Evolutionary conservation across 1,140 invertebrate species (phyloP).

Genomic region (Calliphora vicina): DNA sequence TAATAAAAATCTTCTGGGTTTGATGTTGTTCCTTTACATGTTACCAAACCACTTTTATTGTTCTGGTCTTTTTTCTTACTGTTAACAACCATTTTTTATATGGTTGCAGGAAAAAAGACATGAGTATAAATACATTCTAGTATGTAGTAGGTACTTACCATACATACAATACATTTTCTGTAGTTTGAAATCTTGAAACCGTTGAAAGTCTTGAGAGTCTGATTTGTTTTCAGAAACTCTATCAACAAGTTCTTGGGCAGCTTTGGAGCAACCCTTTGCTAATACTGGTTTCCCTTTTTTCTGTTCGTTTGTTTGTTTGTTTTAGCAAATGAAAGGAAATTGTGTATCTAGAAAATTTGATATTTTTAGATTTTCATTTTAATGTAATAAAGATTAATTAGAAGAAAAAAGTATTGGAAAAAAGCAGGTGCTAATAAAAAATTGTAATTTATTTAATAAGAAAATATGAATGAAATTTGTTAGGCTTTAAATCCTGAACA

Average conservation of each 20-base stretch:
- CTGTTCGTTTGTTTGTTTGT: background rate
- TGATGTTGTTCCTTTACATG: background rate
- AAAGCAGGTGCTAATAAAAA: background rate
- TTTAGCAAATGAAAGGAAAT: constrained; percentile 3
- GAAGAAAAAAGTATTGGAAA: background rate
- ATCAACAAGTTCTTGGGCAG: background rate
- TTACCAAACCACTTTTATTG: constrained; percentile 32
- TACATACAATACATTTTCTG: background rate
- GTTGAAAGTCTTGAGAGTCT: constrained; percentile 21
- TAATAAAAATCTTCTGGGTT: background rate
- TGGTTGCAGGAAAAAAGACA: background rate
- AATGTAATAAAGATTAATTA: background rate
- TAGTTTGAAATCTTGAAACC: background rate
- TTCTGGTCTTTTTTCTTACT: background rate
- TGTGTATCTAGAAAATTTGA: background rate
- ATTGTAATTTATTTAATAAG: background rate
- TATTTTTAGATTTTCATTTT: background rate
- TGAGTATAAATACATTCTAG: background rate
- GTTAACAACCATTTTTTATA: constrained; percentile 17
- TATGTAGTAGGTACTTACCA: background rate
- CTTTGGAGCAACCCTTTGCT: background rate
- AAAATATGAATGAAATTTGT: background rate
- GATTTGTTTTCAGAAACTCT: background rate
- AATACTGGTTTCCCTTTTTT: constrained; percentile 32
- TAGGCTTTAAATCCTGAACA: no score